Base-by-base conservation (phyloP, 64 coral and sea anemone species). In the Pocillopora verrucosa region DNA sequence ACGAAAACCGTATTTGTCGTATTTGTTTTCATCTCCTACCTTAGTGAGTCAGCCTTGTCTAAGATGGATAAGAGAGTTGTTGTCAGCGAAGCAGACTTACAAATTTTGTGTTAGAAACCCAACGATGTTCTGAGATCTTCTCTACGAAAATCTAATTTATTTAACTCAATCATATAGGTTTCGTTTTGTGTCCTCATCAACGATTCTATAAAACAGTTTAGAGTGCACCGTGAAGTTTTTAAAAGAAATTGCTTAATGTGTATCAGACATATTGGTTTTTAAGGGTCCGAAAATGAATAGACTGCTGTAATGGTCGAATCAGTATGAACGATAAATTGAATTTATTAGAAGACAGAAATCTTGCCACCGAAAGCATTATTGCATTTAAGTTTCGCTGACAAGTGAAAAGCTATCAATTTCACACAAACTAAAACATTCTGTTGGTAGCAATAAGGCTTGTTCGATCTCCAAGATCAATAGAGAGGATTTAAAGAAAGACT, bases 241-340 rank as follows among this genome's bases (percentile, higher is more conserved):
- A 58, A 70, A 85, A 85, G 65, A 85, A 85, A 85, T 85, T 85
- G 82, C 65, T 72, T 85, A 72, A 85, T 85, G 65, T 85, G 82
- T 85, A 85, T 85, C 64, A 85, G 65, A 72, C 19, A 56, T 85
- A 72, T 85, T 85, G 82, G 64, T 70, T 45, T 85, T 70, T 85
- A 72, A 85, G 82, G 65, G 68, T 45, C 36, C 56, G 62, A 85
- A 85, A 85, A 85, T 85, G 82, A 85, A 85, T 85, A 58, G 82
- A 72, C 65, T 85, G 37, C 45, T 57, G 65, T 65, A 51, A 24
- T 57, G 25, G 16, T 41, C 20, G 65, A 85, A 56, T 70, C 65
- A 85, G 36, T 72, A 85, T 68, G 82, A 58, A 85, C 10, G 15
- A 56, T 85, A 72, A 85, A 85, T 85, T 85, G 62, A 85, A 85